These are phyloP conservation scores for Notodonta ziczac DNA, from an alignment of 2,888 invertebrate genomes.

Conservation along the genomic window DNA sequence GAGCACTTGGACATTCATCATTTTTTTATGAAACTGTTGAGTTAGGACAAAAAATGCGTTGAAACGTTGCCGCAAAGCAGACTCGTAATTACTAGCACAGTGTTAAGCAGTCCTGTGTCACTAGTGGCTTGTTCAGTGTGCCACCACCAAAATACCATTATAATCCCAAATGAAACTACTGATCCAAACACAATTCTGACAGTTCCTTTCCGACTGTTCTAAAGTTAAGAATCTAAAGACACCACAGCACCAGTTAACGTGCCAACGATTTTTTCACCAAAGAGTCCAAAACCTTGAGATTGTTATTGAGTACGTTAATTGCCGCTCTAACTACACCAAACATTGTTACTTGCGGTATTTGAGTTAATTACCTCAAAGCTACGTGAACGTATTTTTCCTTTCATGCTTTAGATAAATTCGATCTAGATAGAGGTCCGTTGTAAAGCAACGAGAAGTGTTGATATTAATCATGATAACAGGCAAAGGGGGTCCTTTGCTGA, in stretches of 20 bases:
- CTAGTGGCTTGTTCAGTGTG: not conserved
- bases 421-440: slow-evolving; percentile 23
- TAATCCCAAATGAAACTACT: not conserved
- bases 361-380: slow-evolving; percentile 17
- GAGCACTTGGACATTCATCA: not conserved
- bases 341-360: slow-evolving; percentile 13
- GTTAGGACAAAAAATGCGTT: not conserved
- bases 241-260: not conserved
- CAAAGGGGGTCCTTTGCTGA: slow-evolving; percentile 15
- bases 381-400: slow-evolving; percentile 9
- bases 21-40: not conserved
- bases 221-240: no score
- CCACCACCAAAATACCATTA: not conserved
- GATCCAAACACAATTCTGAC: no score
- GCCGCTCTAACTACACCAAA: slow-evolving; percentile 17
- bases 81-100: no score
- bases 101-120: no score
- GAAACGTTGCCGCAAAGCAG: no score
- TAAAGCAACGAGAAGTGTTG: slow-evolving; percentile 26
- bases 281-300: slow-evolving; percentile 24
- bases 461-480: slow-evolving; percentile 33
- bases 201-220: not conserved
- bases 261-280: not conserved
- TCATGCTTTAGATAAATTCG: slow-evolving; percentile 5
- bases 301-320: slow-evolving; percentile 17